Evolutionary conservation across 2,113 vertebrate species (phyloP), one percentile per base, ranked within the genome.

Genomic region (Suricata suricatta): DNA sequence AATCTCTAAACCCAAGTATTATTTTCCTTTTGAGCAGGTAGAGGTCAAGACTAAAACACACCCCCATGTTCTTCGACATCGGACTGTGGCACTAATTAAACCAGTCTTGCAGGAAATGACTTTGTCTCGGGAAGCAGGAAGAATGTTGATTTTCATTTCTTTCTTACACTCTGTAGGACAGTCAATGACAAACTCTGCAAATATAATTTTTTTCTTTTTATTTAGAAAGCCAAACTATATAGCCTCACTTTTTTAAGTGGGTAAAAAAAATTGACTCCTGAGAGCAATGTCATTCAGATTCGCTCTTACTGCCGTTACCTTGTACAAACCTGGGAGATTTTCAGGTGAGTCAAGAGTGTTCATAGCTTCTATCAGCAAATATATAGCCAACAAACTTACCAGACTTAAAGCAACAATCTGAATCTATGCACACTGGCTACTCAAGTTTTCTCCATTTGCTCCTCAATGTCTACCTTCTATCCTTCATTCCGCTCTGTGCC

Each of bases 21-120:
- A 72, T 95, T 97, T 96, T 96, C 33, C 25, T 87, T 93, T 4
- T 83, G 21, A 95, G 80, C 80, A 95, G 94, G 95, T 29, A 84
- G 60, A 91, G 85, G 91, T 97, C 93, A 92, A 92, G 92, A 96
- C 69, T 79, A n/a, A 96, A 97, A 69, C 94, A 98, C 95, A 95
- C 95, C 97, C 64, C 71, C 94, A 72, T 83, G 63, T 84, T 92
- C 79, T 96, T 94, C 1, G 5, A 88, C 85, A 96, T 91, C 71
- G 83, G 92, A 95, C 90, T 66, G 50, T 12, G 89, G 57, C 33
- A 94, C 87, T 96, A 96, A 98, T 97, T 96, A 98, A 97, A 80
- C 54, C 21, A 82, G 44, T 69, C 76, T 97, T 85, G 64, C 44
- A 93, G 76, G 79, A 90, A 96, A 92, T 87, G 41, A 95, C 29